Percentiles rank a stretch among this genome's conserved stretches.
Evolutionary conservation across 1,140 invertebrate genomes (phyloP).

Genomic region (Drosophila repleta): DNA sequence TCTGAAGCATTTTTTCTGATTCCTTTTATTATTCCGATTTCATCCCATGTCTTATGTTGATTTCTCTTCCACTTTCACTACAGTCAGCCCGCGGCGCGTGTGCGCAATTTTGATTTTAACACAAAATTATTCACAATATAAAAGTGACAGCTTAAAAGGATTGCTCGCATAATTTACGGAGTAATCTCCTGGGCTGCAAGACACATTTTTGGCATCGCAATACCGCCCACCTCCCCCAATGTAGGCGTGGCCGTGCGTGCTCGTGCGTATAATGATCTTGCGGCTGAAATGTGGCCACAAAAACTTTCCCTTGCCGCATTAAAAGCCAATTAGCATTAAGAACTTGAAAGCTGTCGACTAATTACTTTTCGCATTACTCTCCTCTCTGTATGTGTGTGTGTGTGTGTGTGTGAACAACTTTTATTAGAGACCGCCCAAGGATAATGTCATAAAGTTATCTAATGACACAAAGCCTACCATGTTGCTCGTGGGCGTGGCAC

Average conservation of each 20-base stretch:
- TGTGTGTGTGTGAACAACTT: slow-evolving; percentile 46
- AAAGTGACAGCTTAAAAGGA: slow-evolving; percentile 79
- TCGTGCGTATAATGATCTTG: slow-evolving; percentile 68
- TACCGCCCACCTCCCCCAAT: no score
- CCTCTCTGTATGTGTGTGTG: neutral
- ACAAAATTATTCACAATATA: slow-evolving; percentile 76
- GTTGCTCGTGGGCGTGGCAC: slow-evolving; percentile 3
- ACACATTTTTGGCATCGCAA: slow-evolving; percentile 24
- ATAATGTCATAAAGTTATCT: slow-evolving; percentile 70
- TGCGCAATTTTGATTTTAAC: slow-evolving; percentile 74
- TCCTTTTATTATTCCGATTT: slow-evolving; percentile 16
- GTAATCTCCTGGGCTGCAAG: slow-evolving; percentile 51
- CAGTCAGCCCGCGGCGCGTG: slow-evolving; percentile 47
- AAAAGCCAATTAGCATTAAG: slow-evolving; percentile 77
- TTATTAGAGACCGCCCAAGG: slow-evolving; percentile 38
- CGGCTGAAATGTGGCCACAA: slow-evolving; percentile 39
- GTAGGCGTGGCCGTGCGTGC: slow-evolving; percentile 21
- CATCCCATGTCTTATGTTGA: neutral
- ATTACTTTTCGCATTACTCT: slow-evolving; percentile 63
- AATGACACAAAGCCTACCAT: slow-evolving; percentile 56
- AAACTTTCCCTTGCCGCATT: slow-evolving; percentile 60
- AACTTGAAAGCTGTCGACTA: slow-evolving; percentile 53
- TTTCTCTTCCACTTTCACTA: neutral
- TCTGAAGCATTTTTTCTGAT: slow-evolving; percentile 62
- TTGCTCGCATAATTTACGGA: slow-evolving; percentile 66